A percentile compares a stretch with the other conserved stretches of the same genome.
These are phyloP conservation scores for Mobula hypostoma DNA, from an alignment of 2,113 vertebrate species.

Conservation along the genomic window DNA sequence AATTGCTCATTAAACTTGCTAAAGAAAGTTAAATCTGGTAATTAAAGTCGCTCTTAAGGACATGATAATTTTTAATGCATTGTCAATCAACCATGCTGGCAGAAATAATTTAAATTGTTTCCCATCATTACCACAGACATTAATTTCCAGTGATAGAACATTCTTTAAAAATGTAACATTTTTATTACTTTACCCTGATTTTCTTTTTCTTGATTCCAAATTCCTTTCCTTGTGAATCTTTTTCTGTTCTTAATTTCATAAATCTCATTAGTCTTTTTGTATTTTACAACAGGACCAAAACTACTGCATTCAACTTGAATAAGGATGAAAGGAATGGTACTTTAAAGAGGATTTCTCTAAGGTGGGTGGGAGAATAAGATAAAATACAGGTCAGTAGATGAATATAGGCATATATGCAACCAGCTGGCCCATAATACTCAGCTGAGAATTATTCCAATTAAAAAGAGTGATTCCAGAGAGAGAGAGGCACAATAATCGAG, in stretches of 20 bases:
- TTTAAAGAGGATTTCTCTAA: too few relatives aligned
- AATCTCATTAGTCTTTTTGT: background rate
- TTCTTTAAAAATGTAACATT: background rate
- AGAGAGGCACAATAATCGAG: too few relatives aligned
- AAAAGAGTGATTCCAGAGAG: too few relatives aligned
- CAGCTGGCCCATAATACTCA: too few relatives aligned
- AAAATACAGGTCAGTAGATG: too few relatives aligned
- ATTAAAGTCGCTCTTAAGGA: background rate
- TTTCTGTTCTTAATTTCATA: background rate
- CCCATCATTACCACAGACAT: background rate
- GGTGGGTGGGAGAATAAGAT: too few relatives aligned
- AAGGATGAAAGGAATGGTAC: too few relatives aligned
- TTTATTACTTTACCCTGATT: background rate
- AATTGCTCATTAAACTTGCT: background rate
- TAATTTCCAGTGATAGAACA: background rate
- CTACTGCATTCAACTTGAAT: too few relatives aligned
- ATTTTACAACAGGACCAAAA: too few relatives aligned
- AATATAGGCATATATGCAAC: too few relatives aligned
- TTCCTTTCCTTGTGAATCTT: background rate
- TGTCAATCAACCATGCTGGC: background rate
- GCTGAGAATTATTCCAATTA: too few relatives aligned
- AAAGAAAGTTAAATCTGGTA: background rate
- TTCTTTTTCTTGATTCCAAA: background rate
- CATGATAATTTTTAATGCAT: background rate
- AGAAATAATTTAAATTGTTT: background rate